Base-by-base conservation (phyloP, 2,888 invertebrate genomes). In the Dryadula phaetusa region DNA sequence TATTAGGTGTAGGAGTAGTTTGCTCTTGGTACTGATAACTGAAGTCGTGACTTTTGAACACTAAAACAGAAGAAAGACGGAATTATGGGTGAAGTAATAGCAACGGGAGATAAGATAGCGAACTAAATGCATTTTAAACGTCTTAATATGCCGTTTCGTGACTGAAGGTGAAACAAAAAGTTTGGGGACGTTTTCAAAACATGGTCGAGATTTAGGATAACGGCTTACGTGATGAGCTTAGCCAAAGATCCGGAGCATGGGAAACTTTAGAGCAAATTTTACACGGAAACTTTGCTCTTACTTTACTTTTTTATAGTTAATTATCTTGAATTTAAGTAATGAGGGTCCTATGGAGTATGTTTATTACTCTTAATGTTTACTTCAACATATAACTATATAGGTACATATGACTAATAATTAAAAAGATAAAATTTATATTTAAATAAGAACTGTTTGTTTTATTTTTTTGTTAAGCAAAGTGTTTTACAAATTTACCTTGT, bases 21-120 rank as follows among this genome's bases (percentile, higher is more conserved):
- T 95, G 95, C 87, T 95, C 95, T 87, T 95, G 93, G 91, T 95
- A 93, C 90, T 93, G 92, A 88, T 93, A 92, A 80, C 84, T 94
- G 84, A 95, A 94, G 85, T 96, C 96, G 92, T 95, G 95, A 91
- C 95, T 95, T 90, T 97, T 97, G 93, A 97, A 96, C 87, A 97
- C 98, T 98, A 96, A 85, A 96, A 97, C 93, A 93, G 88, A 93
- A 88, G 91, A 92, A 92, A 92, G 86, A 92, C 88, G 79, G 84
- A 82, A 85, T 92, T 90, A 92, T 90, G 92, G 87, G 86, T 88
- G 83, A 86, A 86, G 88, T 89, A 79, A 90, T 89, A 91, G 88
- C 87, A 82, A 85, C 72, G 40, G 74, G 70, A 88, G 92, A 92
- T 92, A 90, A 92, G 92, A 92, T 92, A 92, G 85, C 81, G 82